Conservation (phyloP, 2,113 vertebrate genomes). For the Noctilio leporinus region DNA sequence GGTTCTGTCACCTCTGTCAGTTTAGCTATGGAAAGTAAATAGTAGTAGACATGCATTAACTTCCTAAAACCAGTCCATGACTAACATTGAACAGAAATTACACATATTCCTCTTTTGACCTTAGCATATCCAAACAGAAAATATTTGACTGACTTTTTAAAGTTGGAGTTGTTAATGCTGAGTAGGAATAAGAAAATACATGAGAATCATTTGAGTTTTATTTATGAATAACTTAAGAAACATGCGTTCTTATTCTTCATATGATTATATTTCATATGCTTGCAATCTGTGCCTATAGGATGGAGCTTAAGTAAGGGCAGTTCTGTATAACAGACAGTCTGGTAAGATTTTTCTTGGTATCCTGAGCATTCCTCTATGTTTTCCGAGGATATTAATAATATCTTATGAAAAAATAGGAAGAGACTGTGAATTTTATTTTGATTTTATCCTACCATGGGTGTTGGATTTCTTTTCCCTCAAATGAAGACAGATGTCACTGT, state of each 20-base stretch:
- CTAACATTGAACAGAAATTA: not conserved
- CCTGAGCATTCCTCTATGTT: conserved; percentile 45
- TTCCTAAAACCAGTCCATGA: not conserved
- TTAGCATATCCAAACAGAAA: conserved; percentile 19
- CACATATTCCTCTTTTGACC: not conserved
- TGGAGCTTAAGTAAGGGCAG: conserved; percentile 65
- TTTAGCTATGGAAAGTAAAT: conserved; percentile 4
- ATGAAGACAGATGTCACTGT: conserved; percentile 30
- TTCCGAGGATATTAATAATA: conserved; percentile 41
- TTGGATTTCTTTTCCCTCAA: conserved; percentile 48
- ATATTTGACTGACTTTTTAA: conserved; percentile 31
- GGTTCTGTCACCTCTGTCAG: not conserved
- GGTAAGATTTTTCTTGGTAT: conserved; percentile 61
- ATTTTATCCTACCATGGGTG: conserved; percentile 48
- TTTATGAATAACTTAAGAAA: conserved; percentile 72
- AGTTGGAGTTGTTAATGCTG: not conserved
- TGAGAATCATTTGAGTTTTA: conserved; percentile 53
- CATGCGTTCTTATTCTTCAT: conserved; percentile 70
- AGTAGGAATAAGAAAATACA: conserved; percentile 2
- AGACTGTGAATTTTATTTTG: conserved; percentile 56
- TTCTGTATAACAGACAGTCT: conserved; percentile 61
- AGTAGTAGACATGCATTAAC: not conserved
- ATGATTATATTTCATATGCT: conserved; percentile 72
- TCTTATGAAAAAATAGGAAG: conserved; percentile 33
- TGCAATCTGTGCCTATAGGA: conserved; percentile 65